Base-by-base conservation (phyloP, 2,797 vertebrate species). In the Miichthys miiuy region DNA sequence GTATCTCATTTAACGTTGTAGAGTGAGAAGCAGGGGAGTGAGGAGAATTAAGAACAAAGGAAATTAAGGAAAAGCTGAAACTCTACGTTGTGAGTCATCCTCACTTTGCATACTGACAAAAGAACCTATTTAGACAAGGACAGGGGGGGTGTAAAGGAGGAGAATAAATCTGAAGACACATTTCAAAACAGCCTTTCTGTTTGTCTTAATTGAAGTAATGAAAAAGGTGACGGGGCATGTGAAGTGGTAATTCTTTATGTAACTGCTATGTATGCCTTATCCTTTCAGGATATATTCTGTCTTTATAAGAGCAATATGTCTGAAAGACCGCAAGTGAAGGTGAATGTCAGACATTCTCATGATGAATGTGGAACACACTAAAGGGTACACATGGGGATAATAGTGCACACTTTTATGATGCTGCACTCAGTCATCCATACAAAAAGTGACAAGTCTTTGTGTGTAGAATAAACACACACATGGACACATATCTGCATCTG, bases 21-120 rank as follows among this genome's bases (percentile, higher is more conserved):
- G 7, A 54, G 51, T 4, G 55, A 46, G 74, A 72, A 20, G n/a
- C 50, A 61, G 42, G 25, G 9, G 18, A 56, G 10, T 21, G 14
- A 27, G 38, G 30, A 23, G 13, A 21, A n/a, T 34, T 46, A 9
- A 68, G 20, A 61, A 70, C 46, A 58, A 47, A 60, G 38, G 14
- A 52, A 44, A 67, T 21, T 44, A 57, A 21, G n/a, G 20, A 62
- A 69, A 60, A 74, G 20, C 25, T 72, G 18, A 18, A 56, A 47
- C 23, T 55, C 56, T 23, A 51, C 27, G 50, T n/a, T 61, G 72
- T 50, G 42, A 73, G 8, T 47, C 50, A 66, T 48, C 12, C 41
- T 13, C 25, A 20, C 7, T 57, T 44, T 69, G 10, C 42, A 38
- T 9, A 34, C 47, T 60, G 20, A 42, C 6, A 48, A 27, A 70